These are phyloP conservation scores for Pipistrellus nathusii DNA, from an alignment of 2,797 vertebrate genomes.

Conservation along the genomic window DNA sequence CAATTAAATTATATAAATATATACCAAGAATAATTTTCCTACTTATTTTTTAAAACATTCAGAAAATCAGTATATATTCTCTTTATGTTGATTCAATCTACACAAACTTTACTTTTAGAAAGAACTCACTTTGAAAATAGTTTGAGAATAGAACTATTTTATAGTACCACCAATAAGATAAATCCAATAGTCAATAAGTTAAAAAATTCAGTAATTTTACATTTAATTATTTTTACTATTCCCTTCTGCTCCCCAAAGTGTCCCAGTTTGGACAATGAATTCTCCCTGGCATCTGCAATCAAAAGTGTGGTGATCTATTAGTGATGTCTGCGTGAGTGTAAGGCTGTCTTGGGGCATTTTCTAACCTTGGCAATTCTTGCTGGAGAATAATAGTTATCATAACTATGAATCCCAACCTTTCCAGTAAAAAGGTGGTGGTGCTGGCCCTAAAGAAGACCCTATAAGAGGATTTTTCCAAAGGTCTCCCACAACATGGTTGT, in stretches of 20 bases:
- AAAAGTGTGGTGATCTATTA: not conserved
- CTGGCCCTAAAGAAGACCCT: not conserved
- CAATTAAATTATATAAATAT: not conserved
- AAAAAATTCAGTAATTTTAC: not conserved
- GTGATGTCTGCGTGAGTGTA: not conserved
- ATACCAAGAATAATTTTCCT: not conserved
- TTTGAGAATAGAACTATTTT: not conserved
- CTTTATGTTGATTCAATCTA: slow-evolving; percentile 7
- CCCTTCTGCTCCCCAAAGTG: not conserved
- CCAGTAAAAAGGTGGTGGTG: not conserved
- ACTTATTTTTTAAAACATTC: slow-evolving; percentile 12
- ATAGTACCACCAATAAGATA: not conserved
- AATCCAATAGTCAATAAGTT: not conserved
- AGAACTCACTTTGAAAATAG: not conserved
- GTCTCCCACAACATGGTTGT: not conserved
- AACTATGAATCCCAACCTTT: not conserved
- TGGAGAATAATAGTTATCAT: not conserved
- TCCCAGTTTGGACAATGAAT: not conserved
- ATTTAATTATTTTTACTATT: not conserved
- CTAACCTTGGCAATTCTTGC: not conserved
- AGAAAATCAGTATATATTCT: not conserved
- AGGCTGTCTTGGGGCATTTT: not conserved
- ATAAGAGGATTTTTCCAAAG: not conserved
- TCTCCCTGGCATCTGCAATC: not conserved
- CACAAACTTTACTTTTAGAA: slow-evolving; percentile 14